Percentiles rank a stretch among this genome's conserved stretches.
These are phyloP conservation scores for Papilio helenus DNA, from an alignment of 1,140 invertebrate species.

Conservation along the genomic window DNA sequence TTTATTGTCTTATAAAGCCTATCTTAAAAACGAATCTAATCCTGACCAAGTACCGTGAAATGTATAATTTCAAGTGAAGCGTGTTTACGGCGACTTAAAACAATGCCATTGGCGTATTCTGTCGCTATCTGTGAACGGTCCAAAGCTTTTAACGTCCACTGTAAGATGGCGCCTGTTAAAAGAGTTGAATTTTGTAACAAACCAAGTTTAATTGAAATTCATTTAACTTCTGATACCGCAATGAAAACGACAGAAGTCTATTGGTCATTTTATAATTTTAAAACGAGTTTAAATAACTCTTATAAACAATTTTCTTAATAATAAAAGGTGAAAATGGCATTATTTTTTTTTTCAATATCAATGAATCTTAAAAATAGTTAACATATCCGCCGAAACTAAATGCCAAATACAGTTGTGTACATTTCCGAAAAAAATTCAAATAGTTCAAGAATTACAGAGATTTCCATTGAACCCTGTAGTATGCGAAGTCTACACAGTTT, in stretches of 20 bases:
- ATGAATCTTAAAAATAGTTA: too few relatives aligned
- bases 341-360: too few relatives aligned
- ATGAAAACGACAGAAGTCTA: background rate
- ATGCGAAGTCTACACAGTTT: background rate
- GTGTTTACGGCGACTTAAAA: background rate
- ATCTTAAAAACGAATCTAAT: background rate
- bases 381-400: too few relatives aligned
- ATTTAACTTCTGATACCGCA: background rate
- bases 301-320: too few relatives aligned
- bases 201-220: background rate
- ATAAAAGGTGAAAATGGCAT: too few relatives aligned
- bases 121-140: background rate
- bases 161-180: background rate
- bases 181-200: background rate
- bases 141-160: background rate
- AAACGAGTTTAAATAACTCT: background rate
- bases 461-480: background rate
- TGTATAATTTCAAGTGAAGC: constrained; percentile 10
- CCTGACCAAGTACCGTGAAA: background rate
- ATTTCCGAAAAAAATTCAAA: too few relatives aligned
- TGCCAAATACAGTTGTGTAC: too few relatives aligned
- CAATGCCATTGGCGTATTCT: constrained; percentile 1
- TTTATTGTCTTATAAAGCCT: background rate
- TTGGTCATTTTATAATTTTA: background rate
- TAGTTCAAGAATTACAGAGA: background rate